Conservation (phyloP, 2,113 vertebrate species). For the Sturnus vulgaris region DNA sequence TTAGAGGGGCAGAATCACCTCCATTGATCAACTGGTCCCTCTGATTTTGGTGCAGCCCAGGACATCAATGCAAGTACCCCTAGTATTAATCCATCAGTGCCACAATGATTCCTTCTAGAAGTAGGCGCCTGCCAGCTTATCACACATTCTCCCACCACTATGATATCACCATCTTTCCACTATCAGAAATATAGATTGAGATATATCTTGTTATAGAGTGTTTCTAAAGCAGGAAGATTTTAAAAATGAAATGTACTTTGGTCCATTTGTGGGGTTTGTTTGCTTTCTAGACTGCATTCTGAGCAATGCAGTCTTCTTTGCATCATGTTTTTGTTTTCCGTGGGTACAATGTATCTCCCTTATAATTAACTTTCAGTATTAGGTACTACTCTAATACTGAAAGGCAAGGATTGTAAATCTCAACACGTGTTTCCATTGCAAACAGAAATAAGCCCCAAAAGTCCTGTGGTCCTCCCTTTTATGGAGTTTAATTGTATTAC, state of each 20-base stretch:
- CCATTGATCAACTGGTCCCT: fast-evolving
- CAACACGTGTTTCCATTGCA: background rate
- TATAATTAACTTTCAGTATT: background rate
- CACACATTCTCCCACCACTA: background rate
- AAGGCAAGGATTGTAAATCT: background rate
- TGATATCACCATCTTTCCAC: background rate
- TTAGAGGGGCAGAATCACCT: background rate
- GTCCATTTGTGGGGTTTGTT: background rate
- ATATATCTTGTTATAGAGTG: background rate
- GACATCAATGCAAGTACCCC: background rate
- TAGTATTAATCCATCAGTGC: background rate
- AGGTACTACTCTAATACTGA: background rate
- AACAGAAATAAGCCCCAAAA: background rate
- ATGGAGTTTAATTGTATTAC: background rate
- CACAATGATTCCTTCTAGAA: background rate
- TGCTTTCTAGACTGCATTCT: background rate
- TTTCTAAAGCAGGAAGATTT: background rate
- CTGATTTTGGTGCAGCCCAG: background rate
- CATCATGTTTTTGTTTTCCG: background rate
- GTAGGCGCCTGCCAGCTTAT: background rate
- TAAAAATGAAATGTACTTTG: background rate
- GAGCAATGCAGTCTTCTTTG: background rate
- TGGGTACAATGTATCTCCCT: background rate
- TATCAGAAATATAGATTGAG: background rate
- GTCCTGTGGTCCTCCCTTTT: background rate